Evolutionary conservation across 2,113 vertebrate genomes (phyloP), one percentile per base, ranked within the genome.

Genomic region (Rhadina sibilatrix): DNA sequence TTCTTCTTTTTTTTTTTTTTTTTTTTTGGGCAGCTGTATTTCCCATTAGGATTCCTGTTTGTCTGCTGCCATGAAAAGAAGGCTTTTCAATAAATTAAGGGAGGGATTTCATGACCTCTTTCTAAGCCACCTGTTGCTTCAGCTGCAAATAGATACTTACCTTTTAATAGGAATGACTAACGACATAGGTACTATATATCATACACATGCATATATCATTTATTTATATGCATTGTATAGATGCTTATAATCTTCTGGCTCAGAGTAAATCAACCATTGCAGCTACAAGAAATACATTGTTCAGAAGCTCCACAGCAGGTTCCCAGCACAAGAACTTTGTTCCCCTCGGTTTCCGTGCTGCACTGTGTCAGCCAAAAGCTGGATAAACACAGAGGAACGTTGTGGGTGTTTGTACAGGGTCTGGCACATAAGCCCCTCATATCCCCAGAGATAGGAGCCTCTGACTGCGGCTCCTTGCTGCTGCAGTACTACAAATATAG

Each of bases 71-170:
- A 81, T 40, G 75, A 93, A 77, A 90, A 89, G n/a, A 23, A 21
- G 65, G 38, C 56, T 94, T 95, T 97, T 83, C 71, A 91, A 49
- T 88, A 88, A 88, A 90, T 87, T 46, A 71, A 81, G 65, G 31
- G 70, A 80, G 28, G n/a, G 81, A 71, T 93, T 95, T 94, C 59
- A 57, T 69, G 44, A 64, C 38, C n/a, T 68, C 35, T 84, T 0
- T 79, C 76, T 64, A 90, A 77, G 66, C 77, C 88, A 94, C 90
- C 90, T 96, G 90, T 92, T 93, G 61, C 65, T 86, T 95, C 83
- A 91, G 66, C 74, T 18, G 11, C 64, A 81, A 47, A 79, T 42
- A 92, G 64, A 80, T 91, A 84, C 66, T 54, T 69, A 49, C 20
- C 44, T 75, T 50, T 90, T 83, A 70, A 89, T 17, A 90, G 46